Evolutionary conservation across 2,888 invertebrate genomes (phyloP).

Genomic region (Ariolimax columbianus): DNA sequence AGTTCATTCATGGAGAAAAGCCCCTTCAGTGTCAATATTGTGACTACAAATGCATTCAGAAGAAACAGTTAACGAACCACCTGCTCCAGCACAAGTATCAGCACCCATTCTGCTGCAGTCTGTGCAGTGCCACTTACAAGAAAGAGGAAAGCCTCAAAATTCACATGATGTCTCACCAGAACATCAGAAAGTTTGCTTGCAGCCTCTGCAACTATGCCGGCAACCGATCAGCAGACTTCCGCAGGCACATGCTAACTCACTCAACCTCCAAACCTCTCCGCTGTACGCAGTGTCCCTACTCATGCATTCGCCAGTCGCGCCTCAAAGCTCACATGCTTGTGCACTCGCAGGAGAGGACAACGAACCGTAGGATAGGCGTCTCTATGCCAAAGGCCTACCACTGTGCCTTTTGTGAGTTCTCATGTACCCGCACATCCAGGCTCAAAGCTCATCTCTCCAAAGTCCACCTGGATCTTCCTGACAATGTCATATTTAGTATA

Average conservation of each 20-base stretch:
- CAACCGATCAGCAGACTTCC: slow-evolving; percentile 49
- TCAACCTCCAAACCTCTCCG: slow-evolving; percentile 47
- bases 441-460: slow-evolving; percentile 46
- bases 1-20: slow-evolving; percentile 49
- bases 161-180: slow-evolving; percentile 51
- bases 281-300: slow-evolving; percentile 48
- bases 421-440: slow-evolving; percentile 42
- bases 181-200: slow-evolving; percentile 50
- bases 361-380: slow-evolving; percentile 19
- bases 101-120: slow-evolving; percentile 46
- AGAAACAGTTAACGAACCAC: slow-evolving; percentile 48
- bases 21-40: slow-evolving; percentile 47
- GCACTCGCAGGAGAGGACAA: slow-evolving; percentile 42
- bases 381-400: slow-evolving; percentile 37
- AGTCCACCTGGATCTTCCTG: slow-evolving; percentile 46
- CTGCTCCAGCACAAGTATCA: slow-evolving; percentile 48
- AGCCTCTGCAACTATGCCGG: slow-evolving; percentile 48
- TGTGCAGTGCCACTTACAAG: slow-evolving; percentile 49
- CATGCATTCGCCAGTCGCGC: slow-evolving; percentile 49
- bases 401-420: slow-evolving; percentile 48
- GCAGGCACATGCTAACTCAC: slow-evolving; percentile 49
- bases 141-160: slow-evolving; percentile 50
- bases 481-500: slow-evolving; percentile 50
- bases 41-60: slow-evolving; percentile 51
- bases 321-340: slow-evolving; percentile 50